Percentiles rank a stretch among this genome's conserved stretches.
phyloP scores from a whole-genome alignment of 2,797 vertebrate species.

The Eidolon dupreanum region DNA sequence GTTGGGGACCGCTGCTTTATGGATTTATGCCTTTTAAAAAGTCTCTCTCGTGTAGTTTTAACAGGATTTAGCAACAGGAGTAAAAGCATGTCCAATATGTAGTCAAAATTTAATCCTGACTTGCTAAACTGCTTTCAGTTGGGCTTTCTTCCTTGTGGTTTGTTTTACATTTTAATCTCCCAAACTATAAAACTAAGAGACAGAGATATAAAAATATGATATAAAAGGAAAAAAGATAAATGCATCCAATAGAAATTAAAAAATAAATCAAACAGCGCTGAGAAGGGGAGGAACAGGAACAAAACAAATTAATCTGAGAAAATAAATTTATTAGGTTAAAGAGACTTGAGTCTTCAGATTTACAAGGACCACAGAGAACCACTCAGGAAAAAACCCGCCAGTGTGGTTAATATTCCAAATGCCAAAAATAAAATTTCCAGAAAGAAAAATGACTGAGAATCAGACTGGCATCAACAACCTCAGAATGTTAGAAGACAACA shows the following conservation, averaged over 20 bases:
- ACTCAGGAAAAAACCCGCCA: neutral
- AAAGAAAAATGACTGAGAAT: slow-evolving; percentile 5
- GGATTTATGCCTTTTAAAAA: slow-evolving; percentile 21
- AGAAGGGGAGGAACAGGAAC: neutral
- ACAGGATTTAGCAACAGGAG: slow-evolving; percentile 30
- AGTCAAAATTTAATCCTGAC: slow-evolving; percentile 51
- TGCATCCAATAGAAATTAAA: neutral
- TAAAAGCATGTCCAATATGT: slow-evolving; percentile 4
- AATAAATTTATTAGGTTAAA: slow-evolving; percentile 10
- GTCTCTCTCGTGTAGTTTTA: neutral
- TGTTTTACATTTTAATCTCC: slow-evolving; percentile 18
- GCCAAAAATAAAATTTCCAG: neutral
- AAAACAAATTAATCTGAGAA: slow-evolving; percentile 22
- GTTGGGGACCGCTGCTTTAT: neutral
- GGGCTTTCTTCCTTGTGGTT: neutral
- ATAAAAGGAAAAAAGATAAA: neutral
- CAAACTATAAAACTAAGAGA: slow-evolving; percentile 25
- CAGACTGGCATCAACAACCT: neutral
- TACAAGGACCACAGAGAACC: neutral
- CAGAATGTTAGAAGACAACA: neutral
- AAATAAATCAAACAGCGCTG: neutral
- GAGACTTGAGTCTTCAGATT: neutral
- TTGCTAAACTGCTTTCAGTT: slow-evolving; percentile 33
- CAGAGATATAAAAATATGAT: neutral
- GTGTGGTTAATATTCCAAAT: slow-evolving; percentile 5